Evolutionary conservation across 2,113 vertebrate genomes (phyloP).

Genomic region (Aegithalos caudatus): DNA sequence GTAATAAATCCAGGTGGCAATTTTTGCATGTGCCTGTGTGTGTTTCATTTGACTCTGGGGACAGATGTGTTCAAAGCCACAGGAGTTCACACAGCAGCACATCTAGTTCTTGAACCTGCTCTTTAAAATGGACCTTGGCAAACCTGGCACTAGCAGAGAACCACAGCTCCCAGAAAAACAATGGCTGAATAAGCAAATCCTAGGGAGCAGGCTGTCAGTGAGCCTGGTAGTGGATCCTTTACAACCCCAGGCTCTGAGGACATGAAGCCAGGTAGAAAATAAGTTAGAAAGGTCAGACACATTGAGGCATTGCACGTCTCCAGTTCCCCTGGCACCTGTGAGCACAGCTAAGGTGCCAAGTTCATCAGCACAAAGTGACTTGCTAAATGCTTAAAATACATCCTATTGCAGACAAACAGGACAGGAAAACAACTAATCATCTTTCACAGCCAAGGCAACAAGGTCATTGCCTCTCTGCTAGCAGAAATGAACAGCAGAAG

Average conservation of each 20-base stretch:
- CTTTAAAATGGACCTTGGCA: not conserved
- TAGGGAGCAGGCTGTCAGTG: not conserved
- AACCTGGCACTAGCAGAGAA: not conserved
- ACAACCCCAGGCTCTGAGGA: not conserved
- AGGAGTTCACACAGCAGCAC: not conserved
- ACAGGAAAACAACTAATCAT: not conserved
- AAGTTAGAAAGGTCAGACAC: constrained; percentile 33
- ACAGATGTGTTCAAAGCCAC: not conserved
- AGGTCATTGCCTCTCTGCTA: not conserved
- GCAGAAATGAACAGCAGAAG: not conserved
- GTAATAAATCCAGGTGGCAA: not conserved
- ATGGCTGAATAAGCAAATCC: not conserved
- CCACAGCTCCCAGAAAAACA: not conserved
- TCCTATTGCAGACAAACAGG: not conserved
- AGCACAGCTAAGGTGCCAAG: not conserved
- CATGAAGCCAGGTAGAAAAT: not conserved
- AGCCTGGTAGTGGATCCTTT: not conserved
- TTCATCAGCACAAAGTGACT: not conserved
- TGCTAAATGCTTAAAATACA: constrained; percentile 31
- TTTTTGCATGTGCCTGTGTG: fast-evolving
- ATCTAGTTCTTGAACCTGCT: not conserved
- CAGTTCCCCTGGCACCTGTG: not conserved
- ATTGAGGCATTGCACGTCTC: not conserved
- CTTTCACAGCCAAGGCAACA: not conserved
- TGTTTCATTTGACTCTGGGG: not conserved